Evolutionary conservation across 1,140 invertebrate species (phyloP), one percentile per base, ranked within the genome.

Genomic region (Drepana arcuata): DNA sequence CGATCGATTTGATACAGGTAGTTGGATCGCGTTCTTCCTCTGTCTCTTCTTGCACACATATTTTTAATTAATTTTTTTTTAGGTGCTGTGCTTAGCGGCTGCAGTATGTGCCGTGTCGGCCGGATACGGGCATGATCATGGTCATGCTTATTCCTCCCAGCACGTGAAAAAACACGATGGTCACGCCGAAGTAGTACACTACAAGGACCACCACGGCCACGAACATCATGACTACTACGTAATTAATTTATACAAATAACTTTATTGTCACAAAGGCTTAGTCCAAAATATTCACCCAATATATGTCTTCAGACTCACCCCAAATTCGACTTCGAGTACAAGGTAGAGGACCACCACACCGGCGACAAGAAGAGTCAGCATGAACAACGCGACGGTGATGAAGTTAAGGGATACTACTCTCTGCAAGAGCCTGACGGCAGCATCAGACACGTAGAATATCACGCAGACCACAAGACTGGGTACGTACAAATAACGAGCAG

Each of bases 391-490:
- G 21, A 34, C 23, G 21, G 23, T 5, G 33, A 23, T 34, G 9
- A 34, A n/a, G n/a, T n/a, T n/a, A n/a, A 15, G n/a, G 33, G 33
- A 11, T 16, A 34, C 33, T 34, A 34, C 33, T 34, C 43, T 7
- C 43, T 46, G 26, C 36, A 46, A 2, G 32, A 46, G 37, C 43
- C 43, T 6, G 43, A 46, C 14, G 36, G 37, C 12, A 14, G 11
- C 13, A 11, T 14, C n/a, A 44, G 42, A 16, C 12, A 33, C 1
- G 42, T 45, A 1, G 11, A 45, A 26, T 46, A 46, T 16, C 32
- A 39, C 23, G 23, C 26, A n/a, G 43, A 46, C 16, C 23, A 46
- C 6, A 26, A 46, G 12, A 31, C 16, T 12, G 43, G 43, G 43
- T 46, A 27, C 16, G 23, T 11, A 28, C 14, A 2, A 11, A 9